A percentile compares a stretch with the other conserved stretches of the same genome.
phyloP scores from a whole-genome alignment of 1,140 invertebrate genomes.

The Atta cephalotes region DNA sequence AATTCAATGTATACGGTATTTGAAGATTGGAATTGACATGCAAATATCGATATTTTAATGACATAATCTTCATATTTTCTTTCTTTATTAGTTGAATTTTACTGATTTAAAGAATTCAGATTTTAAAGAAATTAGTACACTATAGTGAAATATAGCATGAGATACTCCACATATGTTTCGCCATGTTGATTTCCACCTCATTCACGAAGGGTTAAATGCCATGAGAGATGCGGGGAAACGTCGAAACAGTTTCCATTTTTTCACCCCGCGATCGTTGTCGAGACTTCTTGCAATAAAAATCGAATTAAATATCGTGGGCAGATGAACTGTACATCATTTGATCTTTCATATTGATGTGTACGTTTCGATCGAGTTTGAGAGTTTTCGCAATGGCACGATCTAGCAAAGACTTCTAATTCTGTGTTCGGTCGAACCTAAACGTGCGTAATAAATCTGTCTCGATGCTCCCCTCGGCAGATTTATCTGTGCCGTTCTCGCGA shows the following conservation, averaged over 20 bases:
- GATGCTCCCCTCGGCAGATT: constrained; percentile 48
- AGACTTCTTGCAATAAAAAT: neutral
- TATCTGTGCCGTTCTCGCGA: constrained; percentile 53
- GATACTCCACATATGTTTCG: too few relatives aligned
- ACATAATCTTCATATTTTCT: too few relatives aligned
- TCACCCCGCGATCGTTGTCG: neutral
- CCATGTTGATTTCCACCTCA: too few relatives aligned
- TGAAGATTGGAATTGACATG: too few relatives aligned
- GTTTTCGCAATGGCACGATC: constrained; percentile 4
- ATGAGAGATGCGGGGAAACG: neutral
- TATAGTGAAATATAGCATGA: too few relatives aligned
- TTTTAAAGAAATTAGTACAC: too few relatives aligned
- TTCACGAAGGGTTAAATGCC: too few relatives aligned
- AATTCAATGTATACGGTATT: too few relatives aligned
- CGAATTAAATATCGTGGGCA: neutral
- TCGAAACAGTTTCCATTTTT: neutral
- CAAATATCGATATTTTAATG: too few relatives aligned
- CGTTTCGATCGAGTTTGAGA: constrained; percentile 31
- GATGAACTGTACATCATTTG: neutral
- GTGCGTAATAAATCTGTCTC: constrained; percentile 57
- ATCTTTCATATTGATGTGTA: neutral
- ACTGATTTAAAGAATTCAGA: too few relatives aligned
- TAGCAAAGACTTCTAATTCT: constrained; percentile 52
- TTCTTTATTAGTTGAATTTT: too few relatives aligned
- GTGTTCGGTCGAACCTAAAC: constrained; percentile 39